Percentiles rank a stretch among this genome's conserved stretches.
Conservation (phyloP, 2,113 vertebrate genomes). For the Microtus ochrogaster region DNA sequence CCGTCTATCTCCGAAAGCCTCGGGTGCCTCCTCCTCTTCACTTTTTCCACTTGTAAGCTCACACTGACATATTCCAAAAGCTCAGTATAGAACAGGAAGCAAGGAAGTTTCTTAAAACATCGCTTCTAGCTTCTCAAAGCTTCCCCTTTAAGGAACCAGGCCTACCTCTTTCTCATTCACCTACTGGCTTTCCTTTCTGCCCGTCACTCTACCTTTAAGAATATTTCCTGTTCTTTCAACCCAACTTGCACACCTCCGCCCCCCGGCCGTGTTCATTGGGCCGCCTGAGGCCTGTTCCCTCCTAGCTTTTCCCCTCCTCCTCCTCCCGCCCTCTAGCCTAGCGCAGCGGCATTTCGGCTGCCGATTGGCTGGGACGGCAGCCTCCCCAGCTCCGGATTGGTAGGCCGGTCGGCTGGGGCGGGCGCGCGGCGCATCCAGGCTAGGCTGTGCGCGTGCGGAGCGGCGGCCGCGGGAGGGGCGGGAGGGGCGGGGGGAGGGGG, state of each 20-base stretch:
- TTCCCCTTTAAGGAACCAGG: slow-evolving; percentile 80
- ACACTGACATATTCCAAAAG: neutral
- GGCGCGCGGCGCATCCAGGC: slow-evolving; percentile 26
- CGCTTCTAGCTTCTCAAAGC: slow-evolving; percentile 41
- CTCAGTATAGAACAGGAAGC: neutral
- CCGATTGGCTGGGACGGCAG: neutral
- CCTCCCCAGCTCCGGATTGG: slow-evolving; percentile 50
- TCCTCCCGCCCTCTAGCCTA: slow-evolving; percentile 61
- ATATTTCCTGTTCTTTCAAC: slow-evolving; percentile 83
- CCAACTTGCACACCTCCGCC: slow-evolving; percentile 79
- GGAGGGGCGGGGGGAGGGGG: slow-evolving; percentile 76
- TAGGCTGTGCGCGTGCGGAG: slow-evolving; percentile 71
- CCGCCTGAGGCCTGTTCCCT: slow-evolving; percentile 38
- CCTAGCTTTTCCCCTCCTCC: slow-evolving; percentile 51
- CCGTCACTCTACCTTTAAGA: slow-evolving; percentile 79
- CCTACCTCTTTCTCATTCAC: slow-evolving; percentile 66
- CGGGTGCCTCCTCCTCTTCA: neutral
- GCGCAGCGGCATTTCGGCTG: neutral
- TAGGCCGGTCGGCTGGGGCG: neutral
- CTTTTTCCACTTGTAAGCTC: slow-evolving; percentile 48
- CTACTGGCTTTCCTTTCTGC: slow-evolving; percentile 72
- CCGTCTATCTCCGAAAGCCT: neutral
- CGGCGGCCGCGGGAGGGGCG: slow-evolving; percentile 70
- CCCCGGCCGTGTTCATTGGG: slow-evolving; percentile 76
- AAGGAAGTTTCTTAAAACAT: slow-evolving; percentile 69